A percentile compares a stretch with the other conserved stretches of the same genome.
Conservation (phyloP, 2,113 vertebrate genomes). For the Proterorhinus semilunaris region DNA sequence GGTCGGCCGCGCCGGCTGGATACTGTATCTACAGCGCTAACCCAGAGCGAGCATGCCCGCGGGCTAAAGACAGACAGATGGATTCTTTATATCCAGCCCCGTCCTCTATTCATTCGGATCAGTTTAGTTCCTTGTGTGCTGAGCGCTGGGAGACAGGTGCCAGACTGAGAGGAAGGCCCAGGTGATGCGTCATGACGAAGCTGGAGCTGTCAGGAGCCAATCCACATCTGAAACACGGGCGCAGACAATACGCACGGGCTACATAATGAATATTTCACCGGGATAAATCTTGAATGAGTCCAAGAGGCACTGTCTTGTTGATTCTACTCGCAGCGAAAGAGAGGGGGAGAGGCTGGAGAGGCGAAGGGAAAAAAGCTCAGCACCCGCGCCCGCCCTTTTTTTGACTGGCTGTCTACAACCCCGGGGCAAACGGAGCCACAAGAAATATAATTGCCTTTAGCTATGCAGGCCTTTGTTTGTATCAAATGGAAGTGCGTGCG, state of each 20-base stretch:
- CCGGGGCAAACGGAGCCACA: slow-evolving; percentile 71
- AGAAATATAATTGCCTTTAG: slow-evolving; percentile 76
- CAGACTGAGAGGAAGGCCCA: slow-evolving; percentile 50
- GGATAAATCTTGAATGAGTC: slow-evolving; percentile 73
- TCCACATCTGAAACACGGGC: slow-evolving; percentile 62
- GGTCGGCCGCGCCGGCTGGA: slow-evolving; percentile 40
- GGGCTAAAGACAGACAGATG: slow-evolving; percentile 68
- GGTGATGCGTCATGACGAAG: slow-evolving; percentile 72
- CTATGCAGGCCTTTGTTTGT: slow-evolving; percentile 74
- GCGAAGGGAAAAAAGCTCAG: slow-evolving; percentile 53
- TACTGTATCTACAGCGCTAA: slow-evolving; percentile 46
- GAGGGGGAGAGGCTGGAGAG: slow-evolving; percentile 54
- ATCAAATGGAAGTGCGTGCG: slow-evolving; percentile 69
- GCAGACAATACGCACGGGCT: slow-evolving; percentile 63
- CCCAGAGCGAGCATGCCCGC: slow-evolving; percentile 63
- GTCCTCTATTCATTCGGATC: slow-evolving; percentile 69
- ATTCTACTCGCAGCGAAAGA: slow-evolving; percentile 63
- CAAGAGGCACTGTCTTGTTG: slow-evolving; percentile 60
- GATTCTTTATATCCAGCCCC: slow-evolving; percentile 64
- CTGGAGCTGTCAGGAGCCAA: slow-evolving; percentile 69
- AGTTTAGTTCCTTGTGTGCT: slow-evolving; percentile 63
- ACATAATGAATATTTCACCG: slow-evolving; percentile 74
- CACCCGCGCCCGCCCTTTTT: slow-evolving; percentile 39
- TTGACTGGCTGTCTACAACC: slow-evolving; percentile 74
- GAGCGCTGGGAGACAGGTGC: slow-evolving; percentile 67